Evolutionary conservation across 1,140 invertebrate species (phyloP).

Genomic region (Thereuonema tuberculata): DNA sequence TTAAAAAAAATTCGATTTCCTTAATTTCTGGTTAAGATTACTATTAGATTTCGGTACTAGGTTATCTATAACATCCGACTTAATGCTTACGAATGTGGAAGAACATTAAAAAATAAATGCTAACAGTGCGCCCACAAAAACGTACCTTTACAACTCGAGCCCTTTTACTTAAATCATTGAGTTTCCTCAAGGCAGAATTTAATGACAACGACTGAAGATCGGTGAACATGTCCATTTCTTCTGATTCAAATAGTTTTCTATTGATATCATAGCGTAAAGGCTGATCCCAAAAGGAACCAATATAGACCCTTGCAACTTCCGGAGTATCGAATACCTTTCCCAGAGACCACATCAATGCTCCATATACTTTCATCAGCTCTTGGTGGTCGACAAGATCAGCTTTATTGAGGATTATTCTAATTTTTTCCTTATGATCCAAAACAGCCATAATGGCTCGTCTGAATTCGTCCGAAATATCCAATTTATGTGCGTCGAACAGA

Average conservation of each 20-base stretch:
- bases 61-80: too few species aligned
- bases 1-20: too few species aligned
- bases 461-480: slow-evolving; percentile 99
- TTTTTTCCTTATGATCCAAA: slow-evolving; percentile 94
- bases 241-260: slow-evolving; percentile 82
- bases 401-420: slow-evolving; percentile 95
- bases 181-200: slow-evolving; percentile 87
- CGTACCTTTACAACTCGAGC: slow-evolving; percentile 80
- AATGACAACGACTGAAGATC: slow-evolving; percentile 86
- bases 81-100: too few species aligned
- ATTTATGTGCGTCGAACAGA: slow-evolving; percentile 95
- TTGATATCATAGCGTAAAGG: slow-evolving; percentile 83
- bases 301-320: slow-evolving; percentile 93
- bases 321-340: slow-evolving; percentile 93
- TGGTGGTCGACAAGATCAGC: slow-evolving; percentile 98
- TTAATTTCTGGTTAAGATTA: too few species aligned
- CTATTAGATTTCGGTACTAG: too few species aligned
- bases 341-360: slow-evolving; percentile 96
- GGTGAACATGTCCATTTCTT: slow-evolving; percentile 91
- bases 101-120: neutral
- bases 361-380: slow-evolving; percentile 95
- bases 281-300: slow-evolving; percentile 97
- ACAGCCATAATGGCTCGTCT: slow-evolving; percentile 84
- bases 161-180: slow-evolving; percentile 95
- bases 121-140: too few species aligned